Percentiles rank a stretch among this genome's conserved stretches.
Evolutionary conservation across 2,797 vertebrate species (phyloP).

Genomic region (Xenopus petersii): DNA sequence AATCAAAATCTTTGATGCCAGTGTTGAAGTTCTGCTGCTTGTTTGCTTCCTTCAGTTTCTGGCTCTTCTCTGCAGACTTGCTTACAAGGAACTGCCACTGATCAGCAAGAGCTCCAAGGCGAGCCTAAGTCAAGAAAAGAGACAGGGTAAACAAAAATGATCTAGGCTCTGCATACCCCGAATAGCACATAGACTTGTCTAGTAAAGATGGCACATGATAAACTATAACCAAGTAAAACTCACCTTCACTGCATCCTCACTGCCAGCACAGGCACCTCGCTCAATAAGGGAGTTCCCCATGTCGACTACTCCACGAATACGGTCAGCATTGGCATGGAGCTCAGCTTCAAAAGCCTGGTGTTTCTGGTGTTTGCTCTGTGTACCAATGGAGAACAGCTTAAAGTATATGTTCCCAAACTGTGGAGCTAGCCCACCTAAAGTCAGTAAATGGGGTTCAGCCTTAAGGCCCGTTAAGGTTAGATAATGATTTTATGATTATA

Average conservation of each 20-base stretch:
- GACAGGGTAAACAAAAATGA: too few species aligned
- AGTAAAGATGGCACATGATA: too few species aligned
- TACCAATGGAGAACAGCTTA: conserved; percentile 4
- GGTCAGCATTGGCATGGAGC: conserved; percentile 93
- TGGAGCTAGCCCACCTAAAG: too few species aligned
- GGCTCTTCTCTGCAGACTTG: conserved; percentile 97
- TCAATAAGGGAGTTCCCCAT: conserved; percentile 93
- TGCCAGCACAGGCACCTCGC: conserved; percentile 91
- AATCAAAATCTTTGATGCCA: conserved; percentile 98
- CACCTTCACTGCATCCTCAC: conserved; percentile 96
- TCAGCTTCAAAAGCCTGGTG: conserved; percentile 97
- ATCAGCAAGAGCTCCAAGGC: conserved; percentile 86
- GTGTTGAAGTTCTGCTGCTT: conserved; percentile 99
- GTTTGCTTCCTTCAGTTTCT: conserved; percentile 97
- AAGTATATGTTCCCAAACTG: too few species aligned
- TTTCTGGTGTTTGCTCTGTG: conserved; percentile 97
- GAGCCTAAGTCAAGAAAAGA: conserved; percentile 64
- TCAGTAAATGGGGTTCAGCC: too few species aligned
- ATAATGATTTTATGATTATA: too few species aligned
- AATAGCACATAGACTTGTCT: too few species aligned
- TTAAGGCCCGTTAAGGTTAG: too few species aligned
- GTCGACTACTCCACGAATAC: conserved; percentile 93
- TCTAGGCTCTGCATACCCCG: too few species aligned
- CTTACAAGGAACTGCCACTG: conserved; percentile 98
- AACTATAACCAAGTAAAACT: too few species aligned